Evolutionary conservation across 2,797 vertebrate species (phyloP).

Genomic region (Pseudomugil tenellus): DNA sequence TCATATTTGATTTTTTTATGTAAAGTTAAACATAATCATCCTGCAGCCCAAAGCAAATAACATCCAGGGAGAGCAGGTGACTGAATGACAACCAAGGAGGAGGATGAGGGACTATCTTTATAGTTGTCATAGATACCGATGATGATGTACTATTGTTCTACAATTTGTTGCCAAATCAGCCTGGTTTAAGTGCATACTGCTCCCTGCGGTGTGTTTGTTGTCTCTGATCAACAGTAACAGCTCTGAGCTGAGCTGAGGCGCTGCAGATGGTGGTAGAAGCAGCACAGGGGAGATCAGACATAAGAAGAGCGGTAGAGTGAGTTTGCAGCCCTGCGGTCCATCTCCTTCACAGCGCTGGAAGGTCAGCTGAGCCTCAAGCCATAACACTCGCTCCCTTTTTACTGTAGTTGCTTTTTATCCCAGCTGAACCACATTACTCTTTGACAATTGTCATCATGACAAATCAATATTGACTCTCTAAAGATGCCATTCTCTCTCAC

Average conservation of each 20-base stretch:
- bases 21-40: not conserved
- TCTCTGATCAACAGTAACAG: constrained; percentile 47
- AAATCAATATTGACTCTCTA: constrained; percentile 72
- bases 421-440: constrained; percentile 56
- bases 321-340: constrained; percentile 55
- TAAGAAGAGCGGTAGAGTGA: constrained; percentile 31
- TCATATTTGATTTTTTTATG: not conserved
- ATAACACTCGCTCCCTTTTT: constrained; percentile 58
- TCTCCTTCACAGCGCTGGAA: constrained; percentile 77
- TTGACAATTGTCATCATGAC: constrained; percentile 78
- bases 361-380: constrained; percentile 70
- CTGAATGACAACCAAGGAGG: not conserved
- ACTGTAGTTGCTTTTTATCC: constrained; percentile 67
- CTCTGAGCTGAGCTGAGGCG: constrained; percentile 39
- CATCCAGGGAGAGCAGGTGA: not conserved
- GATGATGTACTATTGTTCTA: constrained; percentile 14
- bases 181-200: constrained; percentile 4
- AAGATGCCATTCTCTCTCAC: constrained; percentile 19
- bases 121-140: constrained; percentile 14
- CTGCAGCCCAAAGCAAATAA: not conserved
- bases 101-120: not conserved
- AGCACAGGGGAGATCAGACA: constrained; percentile 41
- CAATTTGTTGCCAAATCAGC: constrained; percentile 7
- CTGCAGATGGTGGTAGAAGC: constrained; percentile 56
- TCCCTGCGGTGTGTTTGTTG: constrained; percentile 7